Evolutionary conservation across 2,888 invertebrate species (phyloP).

Genomic region (Campaea margaritaria): DNA sequence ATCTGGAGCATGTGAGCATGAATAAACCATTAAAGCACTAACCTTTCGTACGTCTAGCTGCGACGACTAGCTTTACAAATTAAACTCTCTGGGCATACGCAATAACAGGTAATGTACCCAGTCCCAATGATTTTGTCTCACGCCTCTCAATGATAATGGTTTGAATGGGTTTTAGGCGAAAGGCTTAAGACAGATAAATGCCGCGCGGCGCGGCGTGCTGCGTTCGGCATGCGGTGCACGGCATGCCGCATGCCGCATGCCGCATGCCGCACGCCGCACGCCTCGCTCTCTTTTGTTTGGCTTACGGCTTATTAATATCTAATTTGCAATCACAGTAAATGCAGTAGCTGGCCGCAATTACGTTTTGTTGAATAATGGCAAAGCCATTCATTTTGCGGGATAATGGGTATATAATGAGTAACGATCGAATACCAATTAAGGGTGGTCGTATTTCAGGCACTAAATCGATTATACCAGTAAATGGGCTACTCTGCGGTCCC

Average conservation of each 20-base stretch:
- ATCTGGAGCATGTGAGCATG: slow-evolving; percentile 64
- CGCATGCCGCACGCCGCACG: no score
- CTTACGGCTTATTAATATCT: not conserved
- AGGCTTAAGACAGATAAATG: no score
- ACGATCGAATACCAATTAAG: slow-evolving; percentile 57
- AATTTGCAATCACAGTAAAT: not conserved
- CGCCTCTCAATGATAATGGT: no score
- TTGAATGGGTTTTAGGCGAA: no score
- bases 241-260: no score
- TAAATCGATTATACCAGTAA: slow-evolving; percentile 46
- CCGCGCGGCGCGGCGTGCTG: no score
- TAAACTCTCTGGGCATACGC: slow-evolving; percentile 11
- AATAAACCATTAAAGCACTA: slow-evolving; percentile 61
- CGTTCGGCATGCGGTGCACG: no score
- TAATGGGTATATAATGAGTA: slow-evolving; percentile 63
- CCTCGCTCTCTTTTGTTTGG: no score
- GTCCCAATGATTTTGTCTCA: no score
- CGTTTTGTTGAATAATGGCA: slow-evolving; percentile 28
- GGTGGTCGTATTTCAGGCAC: slow-evolving; percentile 55
- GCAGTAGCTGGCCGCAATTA: slow-evolving; percentile 15
- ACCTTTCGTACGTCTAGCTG: slow-evolving; percentile 31
- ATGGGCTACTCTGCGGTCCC: slow-evolving; percentile 25
- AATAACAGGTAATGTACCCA: not conserved
- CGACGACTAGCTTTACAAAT: slow-evolving; percentile 18
- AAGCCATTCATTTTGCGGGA: slow-evolving; percentile 53